These are phyloP conservation scores for Clamator glandarius DNA, from an alignment of 2,797 vertebrate species.

Conservation along the genomic window DNA sequence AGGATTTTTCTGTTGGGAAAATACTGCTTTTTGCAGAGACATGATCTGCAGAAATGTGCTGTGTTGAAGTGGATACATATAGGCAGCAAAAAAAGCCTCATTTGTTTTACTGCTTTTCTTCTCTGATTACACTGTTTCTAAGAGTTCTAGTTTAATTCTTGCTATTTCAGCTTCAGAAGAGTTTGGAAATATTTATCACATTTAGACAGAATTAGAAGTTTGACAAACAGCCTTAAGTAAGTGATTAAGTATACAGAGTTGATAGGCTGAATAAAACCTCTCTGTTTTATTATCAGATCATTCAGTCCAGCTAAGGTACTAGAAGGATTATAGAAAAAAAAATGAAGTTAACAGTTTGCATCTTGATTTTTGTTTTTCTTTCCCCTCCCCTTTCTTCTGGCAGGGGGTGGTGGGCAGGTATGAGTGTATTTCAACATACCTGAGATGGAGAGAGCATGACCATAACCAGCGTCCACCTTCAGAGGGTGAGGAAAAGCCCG, in stretches of 20 bases:
- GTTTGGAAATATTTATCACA: background rate
- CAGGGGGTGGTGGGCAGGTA: background rate
- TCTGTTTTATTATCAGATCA: background rate
- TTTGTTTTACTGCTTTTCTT: slow-evolving; percentile 52
- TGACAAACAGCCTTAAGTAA: background rate
- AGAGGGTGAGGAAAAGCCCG: background rate
- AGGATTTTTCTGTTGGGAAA: slow-evolving; percentile 60
- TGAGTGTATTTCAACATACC: background rate
- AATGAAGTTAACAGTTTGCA: background rate
- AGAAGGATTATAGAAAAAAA: background rate
- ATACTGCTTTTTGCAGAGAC: slow-evolving; percentile 65
- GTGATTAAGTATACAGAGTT: background rate
- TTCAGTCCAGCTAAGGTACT: background rate
- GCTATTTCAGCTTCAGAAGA: slow-evolving; percentile 12
- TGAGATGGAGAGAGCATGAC: background rate
- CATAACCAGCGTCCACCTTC: background rate
- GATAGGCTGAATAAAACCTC: background rate
- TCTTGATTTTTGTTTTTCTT: background rate
- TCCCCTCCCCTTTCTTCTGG: background rate
- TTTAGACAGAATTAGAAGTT: background rate
- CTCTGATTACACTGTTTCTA: slow-evolving; percentile 33
- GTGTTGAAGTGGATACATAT: background rate
- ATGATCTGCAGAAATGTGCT: slow-evolving; percentile 46
- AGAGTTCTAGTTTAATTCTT: slow-evolving; percentile 53
- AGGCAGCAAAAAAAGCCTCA: background rate